These are phyloP conservation scores for Misgurnus mizolepis DNA, from an alignment of 2,113 vertebrate species.

Conservation along the genomic window DNA sequence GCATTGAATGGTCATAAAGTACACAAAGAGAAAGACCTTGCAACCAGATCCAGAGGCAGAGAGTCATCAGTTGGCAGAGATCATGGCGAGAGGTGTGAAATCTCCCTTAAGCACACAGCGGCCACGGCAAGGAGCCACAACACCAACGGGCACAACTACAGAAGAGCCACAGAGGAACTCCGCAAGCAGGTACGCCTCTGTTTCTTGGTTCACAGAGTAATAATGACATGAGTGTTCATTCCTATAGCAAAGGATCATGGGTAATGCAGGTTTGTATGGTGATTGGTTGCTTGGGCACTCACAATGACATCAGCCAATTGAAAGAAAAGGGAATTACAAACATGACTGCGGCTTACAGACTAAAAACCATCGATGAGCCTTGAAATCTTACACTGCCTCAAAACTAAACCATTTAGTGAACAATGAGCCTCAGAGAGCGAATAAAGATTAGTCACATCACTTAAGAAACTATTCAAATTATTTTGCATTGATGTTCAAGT, in stretches of 20 bases:
- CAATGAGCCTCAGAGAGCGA: conserved; percentile 12
- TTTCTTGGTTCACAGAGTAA: no score
- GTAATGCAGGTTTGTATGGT: no score
- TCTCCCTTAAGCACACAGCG: conserved; percentile 71
- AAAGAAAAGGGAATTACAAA: no score
- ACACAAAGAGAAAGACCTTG: conserved; percentile 68
- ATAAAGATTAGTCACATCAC: background rate
- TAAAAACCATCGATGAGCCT: no score
- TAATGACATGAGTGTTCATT: no score
- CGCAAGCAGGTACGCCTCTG: conserved; percentile 87
- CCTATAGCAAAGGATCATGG: no score
- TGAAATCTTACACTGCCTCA: no score
- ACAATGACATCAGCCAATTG: no score
- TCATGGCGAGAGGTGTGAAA: conserved; percentile 84
- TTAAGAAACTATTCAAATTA: no score
- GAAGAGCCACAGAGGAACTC: conserved; percentile 91
- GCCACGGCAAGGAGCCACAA: conserved; percentile 78
- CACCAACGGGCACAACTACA: conserved; percentile 78
- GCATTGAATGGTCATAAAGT: conserved; percentile 93
- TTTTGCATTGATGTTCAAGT: no score
- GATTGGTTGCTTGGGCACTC: no score
- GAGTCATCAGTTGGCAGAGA: conserved; percentile 77
- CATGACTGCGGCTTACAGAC: no score
- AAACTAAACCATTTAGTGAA: background rate
- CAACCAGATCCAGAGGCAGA: conserved; percentile 66